Evolutionary conservation across 2,888 invertebrate species (phyloP), one percentile per base, ranked within the genome.

Genomic region (Flexamia atlantica): DNA sequence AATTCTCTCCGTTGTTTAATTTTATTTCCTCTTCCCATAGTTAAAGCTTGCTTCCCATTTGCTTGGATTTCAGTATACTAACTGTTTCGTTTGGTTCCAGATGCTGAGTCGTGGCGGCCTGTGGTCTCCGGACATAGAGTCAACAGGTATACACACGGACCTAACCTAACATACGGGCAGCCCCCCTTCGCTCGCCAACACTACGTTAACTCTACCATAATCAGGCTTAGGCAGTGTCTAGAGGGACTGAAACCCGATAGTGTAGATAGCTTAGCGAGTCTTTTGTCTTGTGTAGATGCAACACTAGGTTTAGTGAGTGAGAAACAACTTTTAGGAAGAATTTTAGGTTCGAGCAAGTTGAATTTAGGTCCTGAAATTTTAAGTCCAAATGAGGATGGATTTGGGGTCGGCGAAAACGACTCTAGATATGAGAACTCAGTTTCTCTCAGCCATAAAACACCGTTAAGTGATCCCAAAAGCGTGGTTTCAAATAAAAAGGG

Each of bases 91-190:
- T 82, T 72, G 70, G 82, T 82, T 82, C 32, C 82, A 82, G 82
- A 53, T 30, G 30, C 82, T 42, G 82, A 82, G 82, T 50, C 82
- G 40, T 82, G 82, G 82, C 70, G 53, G 14, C 82, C 82, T 17
- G 25, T 81, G 20, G 25, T 68, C 32, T 72, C 82, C 28, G 82
- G 82, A 82, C 82, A 82, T 25, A 64, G 82, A 72, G 72, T 72
- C 72, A 82, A 82, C 82, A 82, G 82, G 82, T 82, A 82, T 50
- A 72, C 46, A 28, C 23, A 42, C 3, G 36, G 14, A 30, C 30
- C 32, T 53, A 50, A 25, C 36, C n/a, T 70, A n/a, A 68, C 17
- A 3, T 20, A 30, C n/a, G 28, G 50, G 28, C 2, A 23, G 23
- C 5, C 23, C 7, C 4, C 4, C 9, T 53, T 17, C 40, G 46